Base-by-base conservation (phyloP, 2,888 invertebrate species). In the Griposia aprilina region DNA sequence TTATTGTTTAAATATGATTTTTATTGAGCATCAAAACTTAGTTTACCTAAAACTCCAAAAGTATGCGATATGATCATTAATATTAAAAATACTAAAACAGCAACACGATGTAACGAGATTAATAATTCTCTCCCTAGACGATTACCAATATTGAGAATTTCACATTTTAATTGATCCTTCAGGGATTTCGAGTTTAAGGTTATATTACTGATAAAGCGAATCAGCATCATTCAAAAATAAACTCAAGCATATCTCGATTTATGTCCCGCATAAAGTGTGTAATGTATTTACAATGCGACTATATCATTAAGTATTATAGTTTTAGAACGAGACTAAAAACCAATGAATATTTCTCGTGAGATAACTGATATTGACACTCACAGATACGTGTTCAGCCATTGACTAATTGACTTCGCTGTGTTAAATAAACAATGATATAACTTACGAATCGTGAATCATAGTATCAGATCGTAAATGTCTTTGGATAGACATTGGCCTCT, bases 381-480 rank as follows among this genome's bases (percentile, higher is more conserved):
- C 41, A 70, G 78, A 74, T 74, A 70, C 55, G 65, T 83, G 68
- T 52, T 59, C 55, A 78, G 50, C 75, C 74, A 83, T 83, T 83
- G 67, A 80, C 75, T 86, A 86, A 86, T 82, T 85, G 74, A 73
- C 55, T 82, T 52, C 2, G 17, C 62, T 82, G 82, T 75, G 67
- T 68, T 71, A 36, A 60, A 84, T 77, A 85, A 85, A 84, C 85
- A 85, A 6, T 68, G 59, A 67, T 30, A 80, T 84, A 80, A 72
- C 50, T 83, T 69, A 75, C 59, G 11, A 72, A 69, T 48, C 50
- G 45, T 80, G 78, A 81, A 83, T 81, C 78, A 81, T 83, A 71
- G n/a, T 83, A 81, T 78, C 60, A 45, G 57, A 78, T 66, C 81
- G n/a, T 81, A 62, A 81, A 81, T 83, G 79, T 83, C 71, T 72